Base-by-base conservation (phyloP, 2,797 vertebrate species). In the Poeciliopsis paucimaculata region DNA sequence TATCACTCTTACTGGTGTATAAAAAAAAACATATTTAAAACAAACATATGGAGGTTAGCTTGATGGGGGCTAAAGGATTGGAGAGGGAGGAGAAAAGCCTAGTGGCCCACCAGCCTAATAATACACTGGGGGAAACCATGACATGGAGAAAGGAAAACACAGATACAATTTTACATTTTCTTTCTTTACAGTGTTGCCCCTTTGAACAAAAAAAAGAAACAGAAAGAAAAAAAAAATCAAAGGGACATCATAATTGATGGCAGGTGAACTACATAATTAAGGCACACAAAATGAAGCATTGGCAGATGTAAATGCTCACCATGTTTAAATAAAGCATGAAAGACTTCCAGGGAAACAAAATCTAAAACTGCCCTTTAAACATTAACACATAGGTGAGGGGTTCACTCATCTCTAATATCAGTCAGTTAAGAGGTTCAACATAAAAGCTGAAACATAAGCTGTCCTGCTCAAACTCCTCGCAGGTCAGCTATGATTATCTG, bases 161-260 rank as follows among this genome's bases (percentile, higher is more conserved):
- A 49, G 47, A 49, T 0, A 49, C 47, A 68, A 72, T 57, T 15
- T 20, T 96, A 94, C 92, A 94, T 96, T 95, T 95, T 93, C 82
- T 88, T 92, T 94, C 94, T 94, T 94, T 93, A 88, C 94, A 95
- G 90, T 93, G 94, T 95, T 94, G 94, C 94, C 95, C 92, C 93
- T 94, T 93, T 93, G 92, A 94, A 93, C 8, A 36, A 20, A 34
- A 64, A 64, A 62, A 5, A 5, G 39, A 41, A 41, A 34, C 31
- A 34, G 31, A 34, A 34, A 34, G 31, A 57, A 31, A 13, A 31
- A 5, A 6, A 62, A 36, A 36, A 39, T 15, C 18, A 66, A 39
- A 66, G 62, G 3, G 93, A 90, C 95, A 94, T 93, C 92, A 87
- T 93, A 92, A 91, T 86, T 87, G 86, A 84, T 83, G 93, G 84